Evolutionary conservation across 2,113 vertebrate genomes (phyloP), one percentile per base, ranked within the genome.

Genomic region (Entomyzon cyanotis): DNA sequence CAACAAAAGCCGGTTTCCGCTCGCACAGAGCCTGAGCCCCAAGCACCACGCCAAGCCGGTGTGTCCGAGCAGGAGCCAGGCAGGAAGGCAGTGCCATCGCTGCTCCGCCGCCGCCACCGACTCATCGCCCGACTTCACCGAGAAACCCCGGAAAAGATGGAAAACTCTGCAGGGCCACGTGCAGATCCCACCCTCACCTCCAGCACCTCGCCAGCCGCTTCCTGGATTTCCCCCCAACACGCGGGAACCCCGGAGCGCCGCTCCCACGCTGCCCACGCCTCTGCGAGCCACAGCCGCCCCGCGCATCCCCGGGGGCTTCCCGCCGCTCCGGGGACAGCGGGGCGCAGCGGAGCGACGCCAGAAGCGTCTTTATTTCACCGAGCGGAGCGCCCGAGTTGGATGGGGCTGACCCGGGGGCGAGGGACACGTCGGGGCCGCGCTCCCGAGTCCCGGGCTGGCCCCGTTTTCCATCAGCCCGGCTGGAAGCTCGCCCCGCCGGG

Each of bases 301-400:
- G 47, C 62, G 8, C 62, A 12, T 25, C 67, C 46, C 27, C 0
- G 60, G 46, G 44, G 50, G 59, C 25, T 49, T 27, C 70, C 64
- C 21, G 12, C 41, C 27, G 10, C 0, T 7, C 0, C 1, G 41
- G 47, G 44, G 44, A 22, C 56, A 19, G 21, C 11, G 59, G 30
- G 50, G 44, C 13, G 17, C 63, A 7, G 9, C 6, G 12, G 13
- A 15, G 23, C 23, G 23, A 15, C 14, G 31, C 67, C 35, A 1
- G 18, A 18, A 30, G 19, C 33, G 21, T 0, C 30, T 20, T 42
- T 13, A 15, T 6, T 17, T 1, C n/a, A 16, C 10, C 20, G 4
- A 44, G 35, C 1, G 17, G 25, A 35, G 21, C 15, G 16, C 55
- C 24, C 0, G 27, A 10, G 31, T n/a, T 7, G 7, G 4, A 18